Base-by-base conservation (phyloP, 2,113 vertebrate genomes). In the Salminus brasiliensis region DNA sequence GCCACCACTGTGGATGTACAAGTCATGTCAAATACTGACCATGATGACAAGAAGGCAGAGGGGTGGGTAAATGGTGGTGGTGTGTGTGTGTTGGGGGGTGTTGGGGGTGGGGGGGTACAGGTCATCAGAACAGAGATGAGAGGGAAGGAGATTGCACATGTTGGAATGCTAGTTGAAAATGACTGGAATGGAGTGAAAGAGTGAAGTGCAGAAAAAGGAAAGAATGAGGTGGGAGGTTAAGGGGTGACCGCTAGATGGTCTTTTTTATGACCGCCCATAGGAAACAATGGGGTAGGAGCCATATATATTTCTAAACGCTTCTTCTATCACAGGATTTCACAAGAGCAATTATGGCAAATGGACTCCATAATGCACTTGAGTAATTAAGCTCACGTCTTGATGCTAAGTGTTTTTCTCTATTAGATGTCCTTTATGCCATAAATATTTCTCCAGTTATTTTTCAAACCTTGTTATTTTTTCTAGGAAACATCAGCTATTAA, bases 21-120 rank as follows among this genome's bases (percentile, higher is more conserved):
- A 70, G 18, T 32, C 88, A 85, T 86, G 65, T 72, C 67, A 83
- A 83, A 85, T 81, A 80, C 78, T 68, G 66, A 36, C 63, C 45
- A 70, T 71, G 75, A 78, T 60, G 60, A 85, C 43, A 63, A 23
- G 57, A 43, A 39, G 49, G 10, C 39, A 57, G 52, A 60, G 39
- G 41, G 47, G n/a, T 55, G 16, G 15, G 25, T 63, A 57, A 76
- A 21, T n/a, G n/a, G n/a, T n/a, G n/a, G n/a, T n/a, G n/a, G n/a
- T n/a, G n/a, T n/a, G n/a, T n/a, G n/a, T n/a, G n/a, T n/a, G n/a
- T n/a, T n/a, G n/a, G n/a, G n/a, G n/a, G n/a, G n/a, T n/a, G n/a
- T n/a, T n/a, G n/a, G n/a, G n/a, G n/a, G n/a, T n/a, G n/a, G n/a
- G 11, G 55, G 21, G 29, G n/a, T n/a, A n/a, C n/a, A n/a, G 59